Evolutionary conservation across 2,888 invertebrate genomes (phyloP).

Genomic region (Hoplodrina blanda): DNA sequence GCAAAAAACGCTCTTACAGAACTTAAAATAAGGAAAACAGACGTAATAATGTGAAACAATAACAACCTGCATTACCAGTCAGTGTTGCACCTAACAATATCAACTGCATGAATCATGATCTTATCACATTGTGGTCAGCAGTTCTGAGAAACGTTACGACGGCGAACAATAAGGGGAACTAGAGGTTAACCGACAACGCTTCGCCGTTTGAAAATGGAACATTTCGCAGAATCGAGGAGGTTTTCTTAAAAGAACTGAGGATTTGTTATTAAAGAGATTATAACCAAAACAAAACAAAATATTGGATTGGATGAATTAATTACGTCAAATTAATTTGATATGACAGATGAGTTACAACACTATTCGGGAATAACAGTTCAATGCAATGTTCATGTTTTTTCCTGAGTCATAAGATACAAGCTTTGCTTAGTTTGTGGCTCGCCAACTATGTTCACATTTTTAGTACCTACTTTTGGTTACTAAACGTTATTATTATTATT

Average conservation of each 20-base stretch:
- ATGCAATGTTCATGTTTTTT: too few species aligned
- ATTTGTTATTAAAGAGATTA: not conserved
- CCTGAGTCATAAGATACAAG: too few species aligned
- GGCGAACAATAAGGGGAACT: constrained; percentile 42
- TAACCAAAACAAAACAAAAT: too few species aligned
- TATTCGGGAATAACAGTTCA: too few species aligned
- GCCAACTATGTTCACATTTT: too few species aligned
- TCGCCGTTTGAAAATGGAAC: constrained; percentile 24
- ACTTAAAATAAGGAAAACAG: not conserved
- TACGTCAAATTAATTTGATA: too few species aligned
- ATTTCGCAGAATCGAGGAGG: constrained; percentile 7
- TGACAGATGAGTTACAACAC: too few species aligned
- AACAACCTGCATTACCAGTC: constrained; percentile 41
- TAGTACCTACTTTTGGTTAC: too few species aligned
- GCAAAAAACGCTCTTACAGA: not conserved
- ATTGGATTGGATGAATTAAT: too few species aligned
- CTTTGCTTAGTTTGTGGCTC: too few species aligned
- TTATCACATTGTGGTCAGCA: constrained; percentile 40
- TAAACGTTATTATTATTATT: too few species aligned
- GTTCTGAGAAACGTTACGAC: constrained; percentile 48
- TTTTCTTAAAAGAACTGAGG: not conserved
- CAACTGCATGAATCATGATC: constrained; percentile 57
- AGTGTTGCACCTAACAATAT: constrained; percentile 37
- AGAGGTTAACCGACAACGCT: constrained; percentile 33
- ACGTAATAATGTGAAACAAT: constrained; percentile 35